Evolutionary conservation across 2,113 vertebrate species (phyloP), one percentile per base, ranked within the genome.

Genomic region (Oreocharis arfaki): DNA sequence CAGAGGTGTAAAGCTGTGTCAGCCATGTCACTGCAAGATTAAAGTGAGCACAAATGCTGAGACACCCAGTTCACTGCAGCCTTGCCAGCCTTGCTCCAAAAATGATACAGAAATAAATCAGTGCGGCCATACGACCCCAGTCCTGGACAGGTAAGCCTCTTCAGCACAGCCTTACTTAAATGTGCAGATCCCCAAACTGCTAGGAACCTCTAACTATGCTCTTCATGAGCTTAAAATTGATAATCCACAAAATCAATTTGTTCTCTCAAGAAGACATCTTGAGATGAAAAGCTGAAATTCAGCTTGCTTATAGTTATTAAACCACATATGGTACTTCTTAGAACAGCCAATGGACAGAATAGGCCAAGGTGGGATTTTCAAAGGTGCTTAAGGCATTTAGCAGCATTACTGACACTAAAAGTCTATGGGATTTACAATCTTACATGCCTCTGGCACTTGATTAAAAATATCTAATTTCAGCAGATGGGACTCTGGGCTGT

Each of bases 171-270:
- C 19, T 52, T 55, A 22, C 64, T 90, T 89, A 80, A 27, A 55
- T 46, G 33, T 74, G 78, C 56, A 55, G 33, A 57, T 81, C 26
- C n/a, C 16, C 64, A 74, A 30, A 39, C 33, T 91, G n/a, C 60
- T 42, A 35, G 64, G 64, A 92, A 27, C 47, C 47, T 61, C 24
- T 79, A 69, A 30, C 67, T 80, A 0, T 65, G 59, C 73, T 90
- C 35, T 80, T 93, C 59, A 16, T 53, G 50, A 70, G 76, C 23
- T 83, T 88, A 90, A 88, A 89, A 59, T 11, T 1, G 3, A 84
- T 93, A 94, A 93, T 94, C 84, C 81, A 91, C 80, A 87, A 93
- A 95, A 90, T 94, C 71, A 78, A 80, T 92, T 95, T 94, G 46
- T 69, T 93, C 76, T 89, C 71, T 92, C 64, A 55, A 67, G 68